phyloP scores from a whole-genome alignment of 2,888 invertebrate genomes.

The Drosophila neotestacea region DNA sequence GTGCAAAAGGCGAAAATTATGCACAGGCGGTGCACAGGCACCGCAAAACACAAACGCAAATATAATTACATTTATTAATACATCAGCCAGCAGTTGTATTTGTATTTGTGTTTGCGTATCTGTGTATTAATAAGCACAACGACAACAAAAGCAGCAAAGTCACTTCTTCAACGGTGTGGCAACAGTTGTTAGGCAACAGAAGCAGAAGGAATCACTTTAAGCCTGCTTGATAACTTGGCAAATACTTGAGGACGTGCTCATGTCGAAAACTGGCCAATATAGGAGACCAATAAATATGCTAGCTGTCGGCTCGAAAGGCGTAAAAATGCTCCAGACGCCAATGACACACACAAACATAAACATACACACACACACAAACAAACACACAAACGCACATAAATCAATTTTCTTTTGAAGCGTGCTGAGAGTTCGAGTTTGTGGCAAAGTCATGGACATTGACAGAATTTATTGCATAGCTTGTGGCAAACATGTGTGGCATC shows the following conservation, averaged over 20 bases:
- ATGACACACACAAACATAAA: slow-evolving; percentile 9
- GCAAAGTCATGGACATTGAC: slow-evolving; percentile 25
- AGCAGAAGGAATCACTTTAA: slow-evolving; percentile 16
- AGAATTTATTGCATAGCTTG: slow-evolving; percentile 58
- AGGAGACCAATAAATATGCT: slow-evolving; percentile 72
- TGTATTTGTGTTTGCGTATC: slow-evolving; percentile 41
- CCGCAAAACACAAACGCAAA: slow-evolving; percentile 61
- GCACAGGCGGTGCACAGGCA: slow-evolving; percentile 64
- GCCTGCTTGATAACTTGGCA: slow-evolving; percentile 43
- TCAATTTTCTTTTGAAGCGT: slow-evolving; percentile 49
- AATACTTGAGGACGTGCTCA: slow-evolving; percentile 53
- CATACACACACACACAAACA: slow-evolving; percentile 1
- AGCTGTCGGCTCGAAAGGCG: slow-evolving; percentile 63
- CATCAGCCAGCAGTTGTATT: slow-evolving; percentile 61
- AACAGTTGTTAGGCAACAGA: slow-evolving; percentile 31
- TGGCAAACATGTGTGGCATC: slow-evolving; percentile 26
- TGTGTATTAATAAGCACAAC: slow-evolving; percentile 6
- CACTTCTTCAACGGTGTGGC: slow-evolving; percentile 12
- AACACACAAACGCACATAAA: slow-evolving; percentile 42
- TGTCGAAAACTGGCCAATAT: slow-evolving; percentile 62
- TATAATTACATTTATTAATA: slow-evolving; percentile 78
- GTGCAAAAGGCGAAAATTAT: slow-evolving; percentile 68
- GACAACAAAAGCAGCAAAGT: slow-evolving; percentile 10
- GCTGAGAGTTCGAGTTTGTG: slow-evolving; percentile 1
- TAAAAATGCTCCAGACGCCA: slow-evolving; percentile 54